phyloP scores from a whole-genome alignment of 1,140 invertebrate genomes.

The Polypedilum vanderplanki region DNA sequence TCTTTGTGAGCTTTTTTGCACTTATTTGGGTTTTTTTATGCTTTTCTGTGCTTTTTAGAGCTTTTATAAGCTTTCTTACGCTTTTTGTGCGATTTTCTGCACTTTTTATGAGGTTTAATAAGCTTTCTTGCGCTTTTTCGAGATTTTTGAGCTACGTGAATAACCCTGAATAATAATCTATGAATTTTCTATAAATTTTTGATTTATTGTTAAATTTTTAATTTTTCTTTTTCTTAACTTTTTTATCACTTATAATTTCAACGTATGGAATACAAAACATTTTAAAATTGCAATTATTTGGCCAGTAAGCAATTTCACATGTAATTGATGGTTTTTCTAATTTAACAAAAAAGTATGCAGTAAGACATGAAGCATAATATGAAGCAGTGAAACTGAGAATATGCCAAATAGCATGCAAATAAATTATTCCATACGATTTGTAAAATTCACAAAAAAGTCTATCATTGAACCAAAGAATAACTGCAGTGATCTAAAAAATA shows the following conservation, averaged over 20 bases:
- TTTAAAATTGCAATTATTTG: constrained; percentile 54
- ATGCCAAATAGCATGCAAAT: constrained; percentile 75
- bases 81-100: too few relatives aligned
- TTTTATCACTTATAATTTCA: constrained; percentile 48
- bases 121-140: too few relatives aligned
- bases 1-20: too few relatives aligned
- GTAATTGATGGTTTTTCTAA: constrained; percentile 61
- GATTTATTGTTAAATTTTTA: too few relatives aligned
- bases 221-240: background rate
- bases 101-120: too few relatives aligned
- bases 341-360: constrained; percentile 68
- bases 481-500: constrained; percentile 46
- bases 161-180: too few relatives aligned
- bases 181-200: too few relatives aligned
- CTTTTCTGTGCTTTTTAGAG: too few relatives aligned
- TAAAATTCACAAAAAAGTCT: constrained; percentile 69
- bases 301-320: constrained; percentile 66
- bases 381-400: constrained; percentile 70
- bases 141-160: too few relatives aligned
- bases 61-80: too few relatives aligned
- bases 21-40: too few relatives aligned
- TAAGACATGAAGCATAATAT: constrained; percentile 65
- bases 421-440: constrained; percentile 66
- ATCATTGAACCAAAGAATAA: constrained; percentile 64
- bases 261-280: constrained; percentile 69